Evolutionary conservation across 2,888 invertebrate genomes (phyloP).

Genomic region (Tenthredo amoena): DNA sequence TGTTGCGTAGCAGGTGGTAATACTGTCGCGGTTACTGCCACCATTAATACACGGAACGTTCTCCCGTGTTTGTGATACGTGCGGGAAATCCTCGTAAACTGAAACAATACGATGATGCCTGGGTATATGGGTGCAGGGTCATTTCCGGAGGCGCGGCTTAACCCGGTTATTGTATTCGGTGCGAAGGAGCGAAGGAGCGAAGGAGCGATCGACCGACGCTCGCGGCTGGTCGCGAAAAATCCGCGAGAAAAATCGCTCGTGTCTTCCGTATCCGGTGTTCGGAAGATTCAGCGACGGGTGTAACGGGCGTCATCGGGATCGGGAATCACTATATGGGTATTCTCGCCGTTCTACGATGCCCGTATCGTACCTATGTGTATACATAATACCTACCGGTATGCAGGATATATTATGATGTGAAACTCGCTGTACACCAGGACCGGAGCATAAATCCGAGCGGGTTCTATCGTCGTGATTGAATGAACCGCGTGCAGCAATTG

Average conservation of each 20-base stretch:
- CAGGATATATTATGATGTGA: not conserved
- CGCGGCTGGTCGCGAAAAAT: not conserved
- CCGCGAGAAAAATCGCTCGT: too few relatives aligned
- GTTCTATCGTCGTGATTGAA: not conserved
- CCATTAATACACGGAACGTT: conserved; percentile 16
- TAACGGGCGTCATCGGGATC: not conserved
- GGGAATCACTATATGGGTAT: not conserved
- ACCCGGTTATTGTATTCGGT: not conserved
- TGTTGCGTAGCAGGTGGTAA: conserved; percentile 35
- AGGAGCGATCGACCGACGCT: not conserved
- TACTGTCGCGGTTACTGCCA: conserved; percentile 23
- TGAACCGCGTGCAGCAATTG: not conserved
- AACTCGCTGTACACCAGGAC: not conserved
- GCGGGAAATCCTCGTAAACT: not conserved
- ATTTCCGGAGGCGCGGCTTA: not conserved
- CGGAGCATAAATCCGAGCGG: not conserved
- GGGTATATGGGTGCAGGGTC: not conserved
- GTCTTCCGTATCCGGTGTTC: not conserved
- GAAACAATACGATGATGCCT: not conserved
- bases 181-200: too few relatives aligned
- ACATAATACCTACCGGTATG: too few relatives aligned
- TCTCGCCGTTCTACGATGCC: not conserved
- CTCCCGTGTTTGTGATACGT: not conserved
- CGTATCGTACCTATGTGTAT: not conserved
- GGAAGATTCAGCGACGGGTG: not conserved